These are phyloP conservation scores for Willowsia nigromaculata DNA, from an alignment of 2,888 invertebrate genomes.

Conservation along the genomic window DNA sequence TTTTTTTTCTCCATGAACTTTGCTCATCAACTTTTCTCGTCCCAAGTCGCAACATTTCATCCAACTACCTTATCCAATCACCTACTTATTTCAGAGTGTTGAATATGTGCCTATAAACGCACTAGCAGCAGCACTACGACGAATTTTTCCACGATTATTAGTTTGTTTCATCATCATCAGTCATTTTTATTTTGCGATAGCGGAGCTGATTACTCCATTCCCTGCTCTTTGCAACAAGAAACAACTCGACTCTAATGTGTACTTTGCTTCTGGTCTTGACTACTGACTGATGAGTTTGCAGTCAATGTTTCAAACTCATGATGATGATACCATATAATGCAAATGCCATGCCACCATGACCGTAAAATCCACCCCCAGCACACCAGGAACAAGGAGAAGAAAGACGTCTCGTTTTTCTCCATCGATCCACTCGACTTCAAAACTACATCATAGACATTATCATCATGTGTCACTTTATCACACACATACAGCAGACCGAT, in stretches of 20 bases:
- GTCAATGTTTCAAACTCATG: conserved; percentile 7
- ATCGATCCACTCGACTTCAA: conserved; percentile 31
- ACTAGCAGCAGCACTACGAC: neutral
- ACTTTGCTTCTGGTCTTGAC: conserved; percentile 44
- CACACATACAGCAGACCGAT: conserved; percentile 31
- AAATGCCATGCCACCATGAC: neutral
- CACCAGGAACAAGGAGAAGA: conserved; percentile 28
- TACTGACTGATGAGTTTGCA: neutral
- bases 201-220: neutral
- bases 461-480: conserved; percentile 66
- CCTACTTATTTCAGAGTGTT: neutral
- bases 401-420: conserved; percentile 56
- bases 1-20: conserved; percentile 5
- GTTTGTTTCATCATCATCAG: conserved; percentile 25
- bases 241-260: neutral
- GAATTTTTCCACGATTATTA: no score
- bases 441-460: conserved; percentile 56
- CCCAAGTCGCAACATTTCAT: neutral
- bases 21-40: neutral
- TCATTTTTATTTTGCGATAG: conserved; percentile 11
- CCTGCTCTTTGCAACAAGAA: neutral
- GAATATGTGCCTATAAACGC: neutral
- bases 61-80: neutral
- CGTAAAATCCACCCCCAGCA: neutral
- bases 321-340: neutral